Evolutionary conservation across 2,888 invertebrate species (phyloP).

Genomic region (Tromatobia lineatoria): DNA sequence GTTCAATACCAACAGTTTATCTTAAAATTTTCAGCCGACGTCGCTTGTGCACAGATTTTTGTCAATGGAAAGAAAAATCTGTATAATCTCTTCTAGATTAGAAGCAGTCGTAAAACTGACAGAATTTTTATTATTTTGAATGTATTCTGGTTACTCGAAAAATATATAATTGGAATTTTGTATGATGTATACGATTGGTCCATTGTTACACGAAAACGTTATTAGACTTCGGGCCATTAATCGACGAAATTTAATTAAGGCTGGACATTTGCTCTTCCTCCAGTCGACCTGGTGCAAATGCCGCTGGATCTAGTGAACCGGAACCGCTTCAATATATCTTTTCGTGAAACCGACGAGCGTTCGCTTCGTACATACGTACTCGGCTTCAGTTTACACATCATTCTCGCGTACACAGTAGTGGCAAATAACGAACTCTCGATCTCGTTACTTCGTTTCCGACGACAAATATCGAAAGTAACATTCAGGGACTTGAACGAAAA

Average conservation of each 20-base stretch:
- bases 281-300: neutral
- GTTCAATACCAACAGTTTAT: too few species aligned
- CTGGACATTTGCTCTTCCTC: constrained; percentile 36
- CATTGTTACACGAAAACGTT: constrained; percentile 60
- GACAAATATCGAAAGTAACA: neutral
- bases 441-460: constrained; percentile 31
- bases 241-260: constrained; percentile 80
- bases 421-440: constrained; percentile 32
- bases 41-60: too few species aligned
- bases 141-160: too few species aligned
- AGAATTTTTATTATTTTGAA: neutral
- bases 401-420: constrained; percentile 10
- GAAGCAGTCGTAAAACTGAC: too few species aligned
- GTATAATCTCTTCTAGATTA: neutral
- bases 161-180: constrained; percentile 51
- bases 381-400: constrained; percentile 32
- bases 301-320: constrained; percentile 54
- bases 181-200: constrained; percentile 42
- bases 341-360: constrained; percentile 47
- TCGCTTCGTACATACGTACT: constrained; percentile 19
- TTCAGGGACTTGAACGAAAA: neutral
- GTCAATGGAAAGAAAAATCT: neutral
- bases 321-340: constrained; percentile 68
- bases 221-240: constrained; percentile 76
- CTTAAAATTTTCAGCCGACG: too few species aligned